Evolutionary conservation across 2,888 invertebrate species (phyloP), one percentile per base, ranked within the genome.

Genomic region (Ferrisia virgata): DNA sequence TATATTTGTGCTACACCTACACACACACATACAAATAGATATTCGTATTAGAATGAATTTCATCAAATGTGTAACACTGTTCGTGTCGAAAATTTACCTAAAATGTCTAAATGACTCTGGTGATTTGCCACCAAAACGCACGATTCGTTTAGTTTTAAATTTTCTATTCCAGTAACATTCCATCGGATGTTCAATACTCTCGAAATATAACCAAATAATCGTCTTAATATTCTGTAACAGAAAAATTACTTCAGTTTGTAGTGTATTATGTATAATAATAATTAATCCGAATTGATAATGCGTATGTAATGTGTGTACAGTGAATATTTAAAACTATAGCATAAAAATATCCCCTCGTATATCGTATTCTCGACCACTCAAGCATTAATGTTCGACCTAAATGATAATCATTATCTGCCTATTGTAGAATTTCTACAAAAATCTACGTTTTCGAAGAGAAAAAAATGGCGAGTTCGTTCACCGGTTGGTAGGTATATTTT

Each of bases 81-180:
- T 31, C n/a, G 33, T 53, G 15, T 53, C 15, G 8, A n/a, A 33
- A 72, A 76, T 33, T 64, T 64, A 82, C 82, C 82, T 18, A 82
- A 13, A 2, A 82, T 25, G 64, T 82, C 82, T 22, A 82, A n/a
- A n/a, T 39, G 22, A 25, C 39, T 82, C 22, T 82, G 82, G 22
- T 82, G 72, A 25, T 82, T 82, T 36, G 72, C 69, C 15, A 82
- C 72, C n/a, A 82, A 18, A 4, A 82, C 40, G 22, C 69, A 82
- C 1, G 82, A 39, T n/a, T 82, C 69, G 36, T 82, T 39, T 3
- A 69, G 28, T 40, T 69, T 69, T 11, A 69, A 25, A 40, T 64
- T 64, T 25, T 82, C 69, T n/a, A 28, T n/a, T 1, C 69, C 82
- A n/a, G 1, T 39, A 15, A 82, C 39, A 22, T 18, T 72, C 69